Evolutionary conservation across 1,140 invertebrate genomes (phyloP).

Genomic region (Musca vetustissima): DNA sequence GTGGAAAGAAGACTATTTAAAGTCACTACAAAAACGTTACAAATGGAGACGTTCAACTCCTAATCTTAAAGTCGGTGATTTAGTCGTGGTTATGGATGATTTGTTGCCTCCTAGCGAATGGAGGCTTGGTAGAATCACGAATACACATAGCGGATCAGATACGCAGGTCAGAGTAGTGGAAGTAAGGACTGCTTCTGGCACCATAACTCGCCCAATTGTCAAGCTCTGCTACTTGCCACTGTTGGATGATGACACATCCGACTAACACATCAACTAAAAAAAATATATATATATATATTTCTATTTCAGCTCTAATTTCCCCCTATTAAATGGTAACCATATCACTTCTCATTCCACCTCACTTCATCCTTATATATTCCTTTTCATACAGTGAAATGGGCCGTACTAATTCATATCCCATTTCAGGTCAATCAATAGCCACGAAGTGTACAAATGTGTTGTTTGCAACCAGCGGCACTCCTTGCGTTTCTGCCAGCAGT

Average conservation of each 20-base stretch:
- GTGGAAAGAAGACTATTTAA: conserved; percentile 15
- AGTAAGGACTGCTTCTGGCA: background rate
- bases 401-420: background rate
- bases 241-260: background rate
- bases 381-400: background rate
- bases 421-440: background rate
- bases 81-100: background rate
- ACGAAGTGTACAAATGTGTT: background rate
- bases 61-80: background rate
- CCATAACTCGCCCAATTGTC: background rate
- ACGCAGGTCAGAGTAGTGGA: background rate
- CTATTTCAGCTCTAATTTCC: background rate
- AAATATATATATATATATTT: background rate
- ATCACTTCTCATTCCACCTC: background rate
- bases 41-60: background rate
- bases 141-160: background rate
- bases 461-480: background rate
- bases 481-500: too few relatives aligned
- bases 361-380: background rate
- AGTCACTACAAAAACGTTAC: background rate
- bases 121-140: background rate
- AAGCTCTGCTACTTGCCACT: background rate
- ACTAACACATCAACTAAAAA: background rate
- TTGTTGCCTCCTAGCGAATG: background rate
- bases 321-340: background rate